Percentiles rank a stretch among this genome's conserved stretches.
Conservation (phyloP, 2,113 vertebrate species). For the Mus pahari region DNA sequence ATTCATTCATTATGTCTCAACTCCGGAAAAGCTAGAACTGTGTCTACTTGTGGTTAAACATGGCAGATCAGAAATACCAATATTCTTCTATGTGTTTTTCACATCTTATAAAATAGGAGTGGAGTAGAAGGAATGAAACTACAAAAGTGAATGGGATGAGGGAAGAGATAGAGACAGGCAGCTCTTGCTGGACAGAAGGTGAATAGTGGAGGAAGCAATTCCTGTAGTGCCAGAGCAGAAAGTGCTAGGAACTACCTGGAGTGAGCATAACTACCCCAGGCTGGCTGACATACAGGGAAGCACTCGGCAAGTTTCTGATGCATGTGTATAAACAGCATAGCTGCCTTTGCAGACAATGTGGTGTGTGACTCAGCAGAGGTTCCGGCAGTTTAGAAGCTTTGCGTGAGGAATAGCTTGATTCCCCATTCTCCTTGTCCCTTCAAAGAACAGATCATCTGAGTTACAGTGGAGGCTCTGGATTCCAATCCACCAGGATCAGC, state of each 20-base stretch:
- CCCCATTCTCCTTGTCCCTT: background rate
- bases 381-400: background rate
- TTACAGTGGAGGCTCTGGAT: background rate
- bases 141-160: background rate
- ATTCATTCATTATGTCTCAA: background rate
- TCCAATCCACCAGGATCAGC: background rate
- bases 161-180: background rate
- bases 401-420: background rate
- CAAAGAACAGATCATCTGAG: background rate
- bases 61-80: background rate
- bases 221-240: accelerated
- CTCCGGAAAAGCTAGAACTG: background rate
- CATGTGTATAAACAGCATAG: background rate
- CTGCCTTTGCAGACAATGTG: background rate
- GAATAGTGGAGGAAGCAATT: background rate
- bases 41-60: background rate
- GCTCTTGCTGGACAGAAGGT: background rate
- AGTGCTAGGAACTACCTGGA: no score
- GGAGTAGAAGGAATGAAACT: background rate
- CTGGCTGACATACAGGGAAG: background rate
- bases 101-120: background rate
- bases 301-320: background rate
- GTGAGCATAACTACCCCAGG: background rate
- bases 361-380: background rate
- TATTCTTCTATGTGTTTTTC: background rate